Evolutionary conservation across 2,113 vertebrate species (phyloP), one percentile per base, ranked within the genome.

Genomic region (Ophiodon elongatus): DNA sequence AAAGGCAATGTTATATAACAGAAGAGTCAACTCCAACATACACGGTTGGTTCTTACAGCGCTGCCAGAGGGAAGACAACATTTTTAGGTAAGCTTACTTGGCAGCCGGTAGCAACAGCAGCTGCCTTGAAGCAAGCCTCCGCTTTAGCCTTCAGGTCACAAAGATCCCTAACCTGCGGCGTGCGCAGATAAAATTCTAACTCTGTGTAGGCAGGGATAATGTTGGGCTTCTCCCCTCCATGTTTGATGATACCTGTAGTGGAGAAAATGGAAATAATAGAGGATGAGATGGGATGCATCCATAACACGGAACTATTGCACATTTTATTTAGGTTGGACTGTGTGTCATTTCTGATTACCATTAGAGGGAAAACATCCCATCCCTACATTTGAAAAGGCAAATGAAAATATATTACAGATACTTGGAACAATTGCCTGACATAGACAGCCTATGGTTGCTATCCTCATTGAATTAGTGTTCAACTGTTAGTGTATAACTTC

Each of bases 121-220:
- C 97, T 79, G 97, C 95, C 92, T 73, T 94, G 95, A 98, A 97
- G 91, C 96, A 97, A 77, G 96, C 95, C 90, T 96, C 96, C 27
- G 95, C 96, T 89, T 96, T 97, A 89, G 95, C 94, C 80, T 93
- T 95, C 88, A 98, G 92, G 86, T 94, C 64, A 73, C 80, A 73
- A 76, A 97, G 96, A 29, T 98, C 97, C 88, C 91, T 94, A 81
- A 90, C 71, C 62, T 94, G 93, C 19, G 96, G 96, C 1, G 96
- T 96, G 73, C 96, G 96, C 83, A 97, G 88, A 87, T 96, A 98
- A 88, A 95, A 98, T 75, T 96, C 82, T 31, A 98, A 82, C 62
- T 97, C 97, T 14, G 96, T 92, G 83, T 97, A 97, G 89, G 94
- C 96, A 37, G 97, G 97, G 93, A 98, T 97, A 78, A 98, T 97